Evolutionary conservation across 2,113 vertebrate species (phyloP).

Genomic region (Bombycilla garrulus): DNA sequence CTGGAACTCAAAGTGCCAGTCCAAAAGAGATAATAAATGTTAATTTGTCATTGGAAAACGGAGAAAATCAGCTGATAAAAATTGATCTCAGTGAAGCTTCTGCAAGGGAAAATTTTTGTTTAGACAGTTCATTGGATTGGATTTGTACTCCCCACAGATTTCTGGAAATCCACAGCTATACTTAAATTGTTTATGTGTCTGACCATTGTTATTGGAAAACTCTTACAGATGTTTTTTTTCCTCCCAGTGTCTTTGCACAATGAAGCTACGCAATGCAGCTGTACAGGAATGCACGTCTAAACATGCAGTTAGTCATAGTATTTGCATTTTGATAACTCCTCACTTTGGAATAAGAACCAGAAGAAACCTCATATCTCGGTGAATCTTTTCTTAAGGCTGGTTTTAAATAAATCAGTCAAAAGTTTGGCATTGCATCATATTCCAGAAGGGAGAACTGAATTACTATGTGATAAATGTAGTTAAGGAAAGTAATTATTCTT

Average conservation of each 20-base stretch:
- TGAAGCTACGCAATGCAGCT: background rate
- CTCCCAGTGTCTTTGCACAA: background rate
- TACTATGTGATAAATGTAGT: conserved; percentile 58
- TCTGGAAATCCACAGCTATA: background rate
- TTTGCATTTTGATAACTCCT: conserved; percentile 77
- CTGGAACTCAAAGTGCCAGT: background rate
- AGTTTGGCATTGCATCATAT: conserved; percentile 27
- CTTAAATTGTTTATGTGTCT: background rate
- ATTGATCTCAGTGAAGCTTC: background rate
- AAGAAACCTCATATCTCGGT: conserved; percentile 39
- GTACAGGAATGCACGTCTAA: conserved; percentile 37
- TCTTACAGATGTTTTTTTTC: background rate
- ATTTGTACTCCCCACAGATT: background rate
- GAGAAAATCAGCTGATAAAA: background rate
- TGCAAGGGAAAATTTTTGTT: background rate
- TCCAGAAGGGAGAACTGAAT: conserved; percentile 29
- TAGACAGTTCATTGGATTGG: background rate
- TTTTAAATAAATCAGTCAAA: conserved; percentile 51
- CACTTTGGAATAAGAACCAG: conserved; percentile 45
- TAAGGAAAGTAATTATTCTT: conserved; percentile 64
- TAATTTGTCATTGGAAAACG: background rate
- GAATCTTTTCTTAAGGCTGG: conserved; percentile 35
- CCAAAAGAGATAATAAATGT: background rate
- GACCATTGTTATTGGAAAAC: background rate
- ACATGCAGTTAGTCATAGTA: conserved; percentile 59